A percentile compares a stretch with the other conserved stretches of the same genome.
Conservation (phyloP, 2,797 vertebrate species). For the Lepilemur septentrionalis region DNA sequence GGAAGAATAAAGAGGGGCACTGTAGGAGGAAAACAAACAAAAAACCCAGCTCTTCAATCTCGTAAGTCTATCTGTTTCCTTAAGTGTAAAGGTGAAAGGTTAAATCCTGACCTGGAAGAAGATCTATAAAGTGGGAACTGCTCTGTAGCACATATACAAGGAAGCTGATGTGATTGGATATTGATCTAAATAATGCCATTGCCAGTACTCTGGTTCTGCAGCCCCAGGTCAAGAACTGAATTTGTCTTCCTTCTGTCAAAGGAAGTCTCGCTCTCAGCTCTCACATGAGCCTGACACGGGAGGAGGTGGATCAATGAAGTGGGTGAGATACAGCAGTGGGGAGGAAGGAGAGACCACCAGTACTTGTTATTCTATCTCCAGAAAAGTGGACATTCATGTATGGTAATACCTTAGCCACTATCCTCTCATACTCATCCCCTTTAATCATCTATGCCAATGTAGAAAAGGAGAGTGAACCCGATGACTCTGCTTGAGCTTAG, state of each 20-base stretch:
- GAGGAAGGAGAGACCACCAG: neutral
- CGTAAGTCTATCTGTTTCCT: neutral
- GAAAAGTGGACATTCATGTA: neutral
- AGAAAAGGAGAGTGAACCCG: neutral
- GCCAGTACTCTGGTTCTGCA: neutral
- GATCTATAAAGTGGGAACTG: neutral
- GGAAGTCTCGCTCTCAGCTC: neutral
- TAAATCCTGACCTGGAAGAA: neutral
- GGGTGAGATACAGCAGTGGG: neutral
- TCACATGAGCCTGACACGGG: accelerated
- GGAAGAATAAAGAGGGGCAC: neutral
- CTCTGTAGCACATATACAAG: neutral
- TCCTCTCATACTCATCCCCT: neutral
- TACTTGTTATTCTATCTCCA: neutral
- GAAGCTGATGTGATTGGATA: neutral
- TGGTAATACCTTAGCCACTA: neutral
- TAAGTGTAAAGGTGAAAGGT: neutral
- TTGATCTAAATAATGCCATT: neutral
- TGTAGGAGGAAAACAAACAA: neutral
- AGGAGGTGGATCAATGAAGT: neutral
- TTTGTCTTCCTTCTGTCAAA: neutral
- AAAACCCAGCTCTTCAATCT: neutral
- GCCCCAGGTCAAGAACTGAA: neutral
- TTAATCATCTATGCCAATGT: neutral
- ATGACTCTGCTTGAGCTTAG: neutral